Evolutionary conservation across 1,140 invertebrate species (phyloP).

Genomic region (Venustaconcha ellipsiformis): DNA sequence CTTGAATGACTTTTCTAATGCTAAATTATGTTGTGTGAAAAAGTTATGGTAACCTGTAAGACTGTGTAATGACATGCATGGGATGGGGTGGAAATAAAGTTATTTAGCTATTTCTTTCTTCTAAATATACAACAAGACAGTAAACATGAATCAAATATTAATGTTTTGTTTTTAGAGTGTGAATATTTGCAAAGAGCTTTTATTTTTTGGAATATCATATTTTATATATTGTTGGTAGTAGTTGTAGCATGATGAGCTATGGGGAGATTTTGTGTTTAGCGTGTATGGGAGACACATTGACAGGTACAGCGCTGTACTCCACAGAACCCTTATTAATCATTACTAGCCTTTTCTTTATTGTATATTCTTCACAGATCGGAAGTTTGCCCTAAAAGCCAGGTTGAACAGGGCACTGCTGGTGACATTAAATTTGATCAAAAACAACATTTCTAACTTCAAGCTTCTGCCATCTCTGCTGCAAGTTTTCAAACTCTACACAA

Average conservation of each 20-base stretch:
- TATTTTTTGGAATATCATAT: too few relatives aligned
- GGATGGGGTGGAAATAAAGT: too few relatives aligned
- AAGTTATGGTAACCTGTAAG: too few relatives aligned
- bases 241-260: not conserved
- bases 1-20: too few relatives aligned
- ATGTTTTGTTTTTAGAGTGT: too few relatives aligned
- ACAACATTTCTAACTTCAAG: constrained; percentile 48
- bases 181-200: too few relatives aligned
- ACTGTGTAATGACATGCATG: too few relatives aligned
- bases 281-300: not conserved
- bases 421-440: constrained; percentile 61
- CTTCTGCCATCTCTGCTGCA: constrained; percentile 57
- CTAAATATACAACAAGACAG: too few relatives aligned
- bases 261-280: not conserved
- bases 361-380: constrained; percentile 57
- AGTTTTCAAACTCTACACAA: constrained; percentile 65
- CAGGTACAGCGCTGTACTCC: not conserved
- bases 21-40: too few relatives aligned
- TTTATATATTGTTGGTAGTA: too few relatives aligned
- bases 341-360: not conserved
- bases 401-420: constrained; percentile 58
- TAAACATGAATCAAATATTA: too few relatives aligned
- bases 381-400: constrained; percentile 66
- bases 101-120: too few relatives aligned
- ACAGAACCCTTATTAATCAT: not conserved